phyloP scores from a whole-genome alignment of 2,113 vertebrate genomes.

The Nothobranchius furzeri region DNA sequence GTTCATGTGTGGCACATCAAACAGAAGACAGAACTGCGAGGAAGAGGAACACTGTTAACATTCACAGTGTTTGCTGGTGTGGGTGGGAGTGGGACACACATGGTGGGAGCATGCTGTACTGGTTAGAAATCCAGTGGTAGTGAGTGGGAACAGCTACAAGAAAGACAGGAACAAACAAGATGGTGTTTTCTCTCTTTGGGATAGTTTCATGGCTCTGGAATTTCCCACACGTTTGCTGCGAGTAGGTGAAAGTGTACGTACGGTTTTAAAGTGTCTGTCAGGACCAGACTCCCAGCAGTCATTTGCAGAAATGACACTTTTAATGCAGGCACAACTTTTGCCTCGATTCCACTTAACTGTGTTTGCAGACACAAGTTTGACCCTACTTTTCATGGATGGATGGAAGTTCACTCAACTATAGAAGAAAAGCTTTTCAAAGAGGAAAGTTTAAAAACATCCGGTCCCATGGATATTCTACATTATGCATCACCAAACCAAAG shows the following conservation, averaged over 20 bases:
- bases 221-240: too few species aligned
- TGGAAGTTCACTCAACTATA: not conserved
- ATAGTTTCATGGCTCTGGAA: too few species aligned
- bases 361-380: not conserved
- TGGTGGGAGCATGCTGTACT: not conserved
- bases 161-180: too few species aligned
- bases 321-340: not conserved
- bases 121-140: not conserved
- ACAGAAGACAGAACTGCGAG: not conserved
- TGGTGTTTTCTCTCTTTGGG: too few species aligned
- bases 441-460: too few species aligned
- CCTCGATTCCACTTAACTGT: not conserved
- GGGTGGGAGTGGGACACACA: not conserved
- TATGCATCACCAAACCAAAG: too few species aligned
- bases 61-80: not conserved
- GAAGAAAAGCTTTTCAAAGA: too few species aligned
- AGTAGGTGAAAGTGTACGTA: too few species aligned
- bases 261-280: too few species aligned
- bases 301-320: not conserved
- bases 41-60: not conserved
- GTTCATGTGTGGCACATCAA: not conserved
- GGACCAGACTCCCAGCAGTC: too few species aligned
- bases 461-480: too few species aligned
- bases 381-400: not conserved
- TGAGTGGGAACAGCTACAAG: too few species aligned